phyloP scores from a whole-genome alignment of 2,888 invertebrate species.

The Salticus scenicus region DNA sequence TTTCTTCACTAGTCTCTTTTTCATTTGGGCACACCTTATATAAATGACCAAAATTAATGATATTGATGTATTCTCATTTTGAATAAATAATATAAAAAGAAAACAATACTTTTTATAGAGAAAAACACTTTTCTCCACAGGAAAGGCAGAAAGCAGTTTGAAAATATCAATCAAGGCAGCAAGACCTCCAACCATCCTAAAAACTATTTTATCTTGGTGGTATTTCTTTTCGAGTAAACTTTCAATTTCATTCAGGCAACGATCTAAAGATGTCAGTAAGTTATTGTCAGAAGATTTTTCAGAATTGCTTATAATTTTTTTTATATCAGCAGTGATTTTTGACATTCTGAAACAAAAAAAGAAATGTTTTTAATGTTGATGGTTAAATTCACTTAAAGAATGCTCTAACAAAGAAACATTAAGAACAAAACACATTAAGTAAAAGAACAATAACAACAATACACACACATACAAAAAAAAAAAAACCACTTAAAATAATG shows the following conservation, averaged over 20 bases:
- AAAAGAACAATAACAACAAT: background rate
- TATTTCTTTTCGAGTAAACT: constrained; percentile 79
- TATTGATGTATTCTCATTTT: too few relatives aligned
- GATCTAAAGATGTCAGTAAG: constrained; percentile 79
- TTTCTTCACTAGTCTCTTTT: too few relatives aligned
- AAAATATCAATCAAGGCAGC: constrained; percentile 82
- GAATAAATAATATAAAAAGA: too few relatives aligned
- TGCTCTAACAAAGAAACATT: background rate
- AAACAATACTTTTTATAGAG: constrained; percentile 82
- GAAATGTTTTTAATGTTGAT: background rate
- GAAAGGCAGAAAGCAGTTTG: constrained; percentile 79
- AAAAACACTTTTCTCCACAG: constrained; percentile 77
- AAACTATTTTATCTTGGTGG: constrained; percentile 77
- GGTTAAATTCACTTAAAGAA: background rate
- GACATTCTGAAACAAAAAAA: constrained; percentile 57
- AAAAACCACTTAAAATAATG: background rate
- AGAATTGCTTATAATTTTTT: constrained; percentile 78
- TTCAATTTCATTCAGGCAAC: constrained; percentile 79
- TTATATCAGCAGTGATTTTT: constrained; percentile 77
- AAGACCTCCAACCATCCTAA: constrained; percentile 80
- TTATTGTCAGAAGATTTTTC: constrained; percentile 77
- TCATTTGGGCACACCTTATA: too few relatives aligned
- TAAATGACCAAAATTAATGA: too few relatives aligned
- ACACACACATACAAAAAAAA: constrained; percentile 20
- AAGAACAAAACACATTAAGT: background rate